A percentile compares a stretch with the other conserved stretches of the same genome.
These are phyloP conservation scores for Phataginus tetradactyla DNA, from an alignment of 2,797 vertebrate species.

Conservation along the genomic window DNA sequence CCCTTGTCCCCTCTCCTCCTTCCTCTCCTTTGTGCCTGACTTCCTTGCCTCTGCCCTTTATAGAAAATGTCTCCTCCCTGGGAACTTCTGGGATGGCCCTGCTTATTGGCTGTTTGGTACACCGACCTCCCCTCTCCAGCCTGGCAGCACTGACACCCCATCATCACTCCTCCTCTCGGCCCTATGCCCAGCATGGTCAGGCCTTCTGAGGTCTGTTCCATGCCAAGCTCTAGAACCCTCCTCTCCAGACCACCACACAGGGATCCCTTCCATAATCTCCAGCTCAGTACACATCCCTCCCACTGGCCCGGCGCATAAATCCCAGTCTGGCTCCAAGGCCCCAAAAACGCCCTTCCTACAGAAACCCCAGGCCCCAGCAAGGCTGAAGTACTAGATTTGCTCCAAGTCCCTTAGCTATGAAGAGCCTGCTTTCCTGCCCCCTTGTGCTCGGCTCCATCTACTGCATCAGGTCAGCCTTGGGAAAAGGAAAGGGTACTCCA, in stretches of 20 bases:
- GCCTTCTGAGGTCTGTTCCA: background rate
- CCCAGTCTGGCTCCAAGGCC: background rate
- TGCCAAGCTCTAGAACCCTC: background rate
- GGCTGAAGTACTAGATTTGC: background rate
- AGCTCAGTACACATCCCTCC: background rate
- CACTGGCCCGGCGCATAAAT: no score
- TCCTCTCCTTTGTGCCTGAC: background rate
- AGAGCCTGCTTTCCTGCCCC: background rate
- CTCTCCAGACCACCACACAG: background rate
- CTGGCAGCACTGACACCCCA: background rate
- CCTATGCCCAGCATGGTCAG: background rate
- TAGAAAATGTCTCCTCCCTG: background rate
- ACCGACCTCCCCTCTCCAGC: background rate
- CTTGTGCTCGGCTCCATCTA: background rate
- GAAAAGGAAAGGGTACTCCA: background rate
- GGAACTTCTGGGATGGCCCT: background rate
- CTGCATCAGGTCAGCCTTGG: background rate
- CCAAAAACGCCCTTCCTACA: background rate
- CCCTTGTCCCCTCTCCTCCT: background rate
- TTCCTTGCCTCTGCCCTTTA: background rate
- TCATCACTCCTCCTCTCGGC: background rate
- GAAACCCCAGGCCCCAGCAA: background rate
- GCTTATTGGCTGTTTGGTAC: background rate
- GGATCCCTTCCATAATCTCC: background rate
- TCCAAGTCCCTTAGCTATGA: background rate